Base-by-base conservation (phyloP, 2,113 vertebrate genomes). In the Gasterosteus nipponicus region DNA sequence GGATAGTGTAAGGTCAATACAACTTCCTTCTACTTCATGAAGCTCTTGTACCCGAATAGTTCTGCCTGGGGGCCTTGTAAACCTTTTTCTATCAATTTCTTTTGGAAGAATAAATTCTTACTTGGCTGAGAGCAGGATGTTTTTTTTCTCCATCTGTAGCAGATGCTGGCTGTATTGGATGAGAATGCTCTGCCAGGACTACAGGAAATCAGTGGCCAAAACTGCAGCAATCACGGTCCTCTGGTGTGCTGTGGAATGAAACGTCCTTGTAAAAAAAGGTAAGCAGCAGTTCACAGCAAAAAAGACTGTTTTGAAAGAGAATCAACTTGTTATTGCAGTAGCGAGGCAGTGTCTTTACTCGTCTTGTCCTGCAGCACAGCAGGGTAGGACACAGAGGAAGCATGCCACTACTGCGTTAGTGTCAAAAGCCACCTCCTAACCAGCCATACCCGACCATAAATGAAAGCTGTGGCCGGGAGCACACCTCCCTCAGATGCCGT, bases 401-500 rank as follows among this genome's bases (percentile, higher is more conserved):
- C 49, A 67, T 33, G 41, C 63, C 61, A 38, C 73, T 49, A 66
- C 49, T 73, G 80, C 71, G 39, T 69, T 42, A 26, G 76, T 81
- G 78, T 89, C 86, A 79, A 54, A 81, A 73, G 57, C 76, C 77
- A 63, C 77, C 84, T 89, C 82, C 75, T 61, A 74, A 89, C 63
- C 80, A 82, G 81, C 74, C 74, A 53, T 75, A 64, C 59, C 65
- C 83, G 79, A 87, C 76, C 73, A 75, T 88, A 86, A 88, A 85
- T 85, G 85, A 87, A 91, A 86, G 81, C 76, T 56, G 72, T 60
- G 67, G 77, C 73, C 77, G 73, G 75, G 69, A 86, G 69, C 85
- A 75, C 72, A 73, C 84, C 81, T 89, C 90, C 91, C 88, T 89
- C 86, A 91, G 88, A 89, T 89, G 80, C 75, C 62, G 59, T 75